phyloP scores from a whole-genome alignment of 1,140 invertebrate genomes.

The Mizuhopecten yessoensis region DNA sequence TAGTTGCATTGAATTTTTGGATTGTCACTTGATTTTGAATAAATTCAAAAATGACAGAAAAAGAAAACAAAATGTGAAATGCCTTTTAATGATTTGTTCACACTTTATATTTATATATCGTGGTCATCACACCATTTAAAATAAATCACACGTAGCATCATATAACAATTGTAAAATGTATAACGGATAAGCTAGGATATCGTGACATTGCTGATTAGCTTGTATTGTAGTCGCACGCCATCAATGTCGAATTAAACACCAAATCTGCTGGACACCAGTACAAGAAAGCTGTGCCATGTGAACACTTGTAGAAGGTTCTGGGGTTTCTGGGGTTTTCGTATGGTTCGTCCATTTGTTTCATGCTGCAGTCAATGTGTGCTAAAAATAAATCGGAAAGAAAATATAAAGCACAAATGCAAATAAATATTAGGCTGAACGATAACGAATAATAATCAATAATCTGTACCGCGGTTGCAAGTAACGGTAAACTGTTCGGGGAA shows the following conservation, averaged over 20 bases:
- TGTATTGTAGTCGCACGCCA: neutral
- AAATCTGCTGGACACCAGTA: neutral
- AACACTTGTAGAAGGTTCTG: constrained; percentile 9
- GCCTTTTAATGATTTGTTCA: constrained; percentile 14
- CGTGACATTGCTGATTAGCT: neutral
- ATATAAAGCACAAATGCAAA: no score
- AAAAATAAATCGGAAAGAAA: neutral
- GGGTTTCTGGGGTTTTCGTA: neutral
- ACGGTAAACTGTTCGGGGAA: no score
- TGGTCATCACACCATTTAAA: neutral
- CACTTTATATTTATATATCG: neutral
- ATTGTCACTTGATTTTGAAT: no score
- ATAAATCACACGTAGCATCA: neutral
- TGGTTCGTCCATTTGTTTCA: neutral
- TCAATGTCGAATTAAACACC: neutral
- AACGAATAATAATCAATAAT: no score
- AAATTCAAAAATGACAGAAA: no score
- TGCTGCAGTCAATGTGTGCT: neutral
- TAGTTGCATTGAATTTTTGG: no score
- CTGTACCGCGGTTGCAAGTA: no score
- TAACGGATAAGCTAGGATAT: no score
- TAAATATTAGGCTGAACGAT: no score
- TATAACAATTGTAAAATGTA: neutral
- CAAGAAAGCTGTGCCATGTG: neutral
- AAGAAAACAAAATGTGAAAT: neutral